phyloP scores from a whole-genome alignment of 1,140 invertebrate species.

The Pristionchus pacificus region DNA sequence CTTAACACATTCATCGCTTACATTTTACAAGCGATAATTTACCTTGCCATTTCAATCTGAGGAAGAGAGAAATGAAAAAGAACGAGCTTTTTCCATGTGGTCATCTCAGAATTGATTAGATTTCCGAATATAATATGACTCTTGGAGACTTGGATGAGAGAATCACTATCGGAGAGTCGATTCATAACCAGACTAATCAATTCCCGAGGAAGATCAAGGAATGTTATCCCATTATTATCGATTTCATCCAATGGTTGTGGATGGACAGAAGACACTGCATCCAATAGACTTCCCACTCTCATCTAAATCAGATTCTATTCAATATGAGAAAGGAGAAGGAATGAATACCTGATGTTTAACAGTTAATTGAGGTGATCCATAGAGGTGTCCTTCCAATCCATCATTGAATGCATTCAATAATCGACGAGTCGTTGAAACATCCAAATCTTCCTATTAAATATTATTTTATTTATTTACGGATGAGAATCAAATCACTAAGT shows the following conservation, averaged over 20 bases:
- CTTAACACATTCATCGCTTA: too few species aligned
- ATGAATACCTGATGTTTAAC: slow-evolving; percentile 38
- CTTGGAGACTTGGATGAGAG: slow-evolving; percentile 72
- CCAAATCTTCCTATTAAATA: neutral
- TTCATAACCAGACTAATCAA: slow-evolving; percentile 77
- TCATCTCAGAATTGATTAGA: slow-evolving; percentile 74
- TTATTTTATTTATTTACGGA: neutral
- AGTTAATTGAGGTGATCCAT: slow-evolving; percentile 49
- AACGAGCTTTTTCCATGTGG: slow-evolving; percentile 84
- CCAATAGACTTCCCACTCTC: slow-evolving; percentile 36
- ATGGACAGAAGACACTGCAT: slow-evolving; percentile 55
- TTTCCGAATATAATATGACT: slow-evolving; percentile 72
- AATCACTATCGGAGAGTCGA: slow-evolving; percentile 82
- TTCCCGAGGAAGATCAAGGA: slow-evolving; percentile 85
- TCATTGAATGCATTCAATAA: slow-evolving; percentile 3
- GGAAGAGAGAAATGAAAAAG: slow-evolving; percentile 83
- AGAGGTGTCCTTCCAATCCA: slow-evolving; percentile 51
- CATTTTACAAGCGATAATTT: slow-evolving; percentile 16
- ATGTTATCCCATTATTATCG: slow-evolving; percentile 74
- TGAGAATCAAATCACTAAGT: slow-evolving; percentile 4
- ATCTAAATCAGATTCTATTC: slow-evolving; percentile 21
- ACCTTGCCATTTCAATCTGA: slow-evolving; percentile 61
- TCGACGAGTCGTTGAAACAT: slow-evolving; percentile 7
- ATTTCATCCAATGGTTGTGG: slow-evolving; percentile 64
- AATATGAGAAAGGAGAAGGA: slow-evolving; percentile 22